Percentiles rank a stretch among this genome's conserved stretches.
Conservation (phyloP, 2,888 invertebrate genomes). For the Thera obeliscata region DNA sequence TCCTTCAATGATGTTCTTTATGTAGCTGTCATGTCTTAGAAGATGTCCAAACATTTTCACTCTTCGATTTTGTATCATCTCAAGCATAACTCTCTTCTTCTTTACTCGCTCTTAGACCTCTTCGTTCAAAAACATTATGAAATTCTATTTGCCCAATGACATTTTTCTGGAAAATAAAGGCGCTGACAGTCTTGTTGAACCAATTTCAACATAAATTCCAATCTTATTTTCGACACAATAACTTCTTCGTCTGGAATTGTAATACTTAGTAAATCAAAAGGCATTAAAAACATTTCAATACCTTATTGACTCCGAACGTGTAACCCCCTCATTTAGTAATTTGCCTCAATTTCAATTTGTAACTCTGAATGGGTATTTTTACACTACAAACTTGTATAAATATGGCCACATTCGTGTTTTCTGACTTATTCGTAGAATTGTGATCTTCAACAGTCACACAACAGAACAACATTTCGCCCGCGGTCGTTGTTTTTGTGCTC, state of each 20-base stretch:
- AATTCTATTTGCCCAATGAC: too few species aligned
- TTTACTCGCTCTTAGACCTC: too few species aligned
- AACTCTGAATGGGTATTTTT: conserved; percentile 30
- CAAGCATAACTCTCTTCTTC: too few species aligned
- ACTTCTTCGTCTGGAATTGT: conserved; percentile 5
- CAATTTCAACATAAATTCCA: neutral
- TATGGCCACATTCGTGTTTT: neutral
- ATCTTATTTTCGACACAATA: conserved; percentile 20
- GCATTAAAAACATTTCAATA: conserved; percentile 31
- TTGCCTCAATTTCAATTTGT: conserved; percentile 42
- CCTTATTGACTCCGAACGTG: conserved; percentile 34
- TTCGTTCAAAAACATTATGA: too few species aligned
- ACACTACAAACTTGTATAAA: conserved; percentile 12
- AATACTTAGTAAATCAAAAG: conserved; percentile 3
- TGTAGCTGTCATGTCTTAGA: too few species aligned
- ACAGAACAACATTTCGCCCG: conserved; percentile 35
- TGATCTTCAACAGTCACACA: conserved; percentile 31
- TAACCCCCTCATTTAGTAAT: conserved; percentile 35
- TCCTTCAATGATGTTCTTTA: too few species aligned
- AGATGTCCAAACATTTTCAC: too few species aligned
- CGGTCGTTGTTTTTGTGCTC: conserved; percentile 53
- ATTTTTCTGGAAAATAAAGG: too few species aligned
- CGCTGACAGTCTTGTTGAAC: neutral
- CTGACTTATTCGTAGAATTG: conserved; percentile 26
- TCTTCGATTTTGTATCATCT: too few species aligned